Conservation (phyloP, 2,797 vertebrate species). For the Fistularia tabacaria region DNA sequence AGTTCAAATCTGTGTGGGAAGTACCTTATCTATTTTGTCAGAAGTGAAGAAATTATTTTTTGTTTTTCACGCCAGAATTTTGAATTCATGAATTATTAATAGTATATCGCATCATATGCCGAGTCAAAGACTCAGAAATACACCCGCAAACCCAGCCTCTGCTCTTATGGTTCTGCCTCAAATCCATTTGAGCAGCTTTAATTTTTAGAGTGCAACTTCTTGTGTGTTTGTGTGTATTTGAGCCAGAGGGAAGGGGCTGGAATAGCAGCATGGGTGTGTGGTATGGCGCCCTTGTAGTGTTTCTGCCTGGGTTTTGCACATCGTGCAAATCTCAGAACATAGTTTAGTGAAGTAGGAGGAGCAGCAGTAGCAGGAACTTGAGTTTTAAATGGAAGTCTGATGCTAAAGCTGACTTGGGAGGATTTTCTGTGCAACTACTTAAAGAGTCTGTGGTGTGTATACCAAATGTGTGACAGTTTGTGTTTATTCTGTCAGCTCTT, state of each 20-base stretch:
- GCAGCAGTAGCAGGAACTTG: constrained; percentile 41
- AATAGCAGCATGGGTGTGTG: constrained; percentile 2
- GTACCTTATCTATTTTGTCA: constrained; percentile 16
- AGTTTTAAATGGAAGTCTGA: constrained; percentile 53
- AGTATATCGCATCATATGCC: constrained; percentile 11
- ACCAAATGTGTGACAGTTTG: constrained; percentile 28
- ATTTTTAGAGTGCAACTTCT: constrained; percentile 55
- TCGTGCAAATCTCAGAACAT: constrained; percentile 37
- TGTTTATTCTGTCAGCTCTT: constrained; percentile 56
- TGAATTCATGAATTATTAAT: constrained; percentile 29
- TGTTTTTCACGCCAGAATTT: constrained; percentile 4
- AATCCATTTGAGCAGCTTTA: constrained; percentile 70
- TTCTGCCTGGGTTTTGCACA: constrained; percentile 24
- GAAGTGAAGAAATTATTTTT: constrained; percentile 19
- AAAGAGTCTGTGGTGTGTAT: constrained; percentile 26
- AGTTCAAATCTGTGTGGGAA: constrained; percentile 2
- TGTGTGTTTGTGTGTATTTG: constrained; percentile 16
- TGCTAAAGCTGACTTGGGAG: constrained; percentile 54
- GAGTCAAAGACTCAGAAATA: constrained; percentile 26
- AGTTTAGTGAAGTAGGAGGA: constrained; percentile 55
- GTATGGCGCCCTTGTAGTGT: constrained; percentile 16
- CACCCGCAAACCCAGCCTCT: constrained; percentile 45
- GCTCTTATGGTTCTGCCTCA: constrained; percentile 56
- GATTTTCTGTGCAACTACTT: constrained; percentile 45
- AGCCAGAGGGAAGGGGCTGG: not conserved